phyloP scores from a whole-genome alignment of 2,113 vertebrate species.

The Tenrec ecaudatus region DNA sequence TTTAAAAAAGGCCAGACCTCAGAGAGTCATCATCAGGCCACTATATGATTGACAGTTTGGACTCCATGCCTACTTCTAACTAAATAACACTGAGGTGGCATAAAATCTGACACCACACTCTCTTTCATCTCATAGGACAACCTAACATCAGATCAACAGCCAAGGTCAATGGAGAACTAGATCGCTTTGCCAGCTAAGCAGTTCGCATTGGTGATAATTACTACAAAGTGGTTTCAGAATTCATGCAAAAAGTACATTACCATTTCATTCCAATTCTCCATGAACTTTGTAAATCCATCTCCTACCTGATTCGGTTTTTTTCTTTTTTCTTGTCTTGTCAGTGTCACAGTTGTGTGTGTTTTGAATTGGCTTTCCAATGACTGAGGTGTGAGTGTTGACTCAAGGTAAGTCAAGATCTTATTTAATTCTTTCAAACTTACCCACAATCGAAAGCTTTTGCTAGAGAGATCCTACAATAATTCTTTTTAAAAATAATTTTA shows the following conservation, averaged over 20 bases:
- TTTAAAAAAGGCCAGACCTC: no score
- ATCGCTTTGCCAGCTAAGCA: neutral
- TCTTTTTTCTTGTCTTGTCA: conserved; percentile 13
- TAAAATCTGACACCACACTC: no score
- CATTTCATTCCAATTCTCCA: no score
- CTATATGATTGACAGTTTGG: no score
- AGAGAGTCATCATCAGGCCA: no score
- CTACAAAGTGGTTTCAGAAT: no score
- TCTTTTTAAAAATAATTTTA: no score
- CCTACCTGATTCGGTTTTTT: neutral
- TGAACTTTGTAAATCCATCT: no score
- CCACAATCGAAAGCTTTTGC: neutral
- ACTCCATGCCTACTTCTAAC: no score
- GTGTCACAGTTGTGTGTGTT: neutral
- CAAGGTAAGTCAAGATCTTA: neutral
- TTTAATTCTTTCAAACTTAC: conserved; percentile 6
- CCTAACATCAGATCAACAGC: neutral
- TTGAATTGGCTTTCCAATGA: conserved; percentile 4
- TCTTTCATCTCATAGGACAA: neutral
- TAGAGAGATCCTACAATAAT: neutral
- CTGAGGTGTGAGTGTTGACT: neutral
- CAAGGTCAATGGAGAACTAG: neutral
- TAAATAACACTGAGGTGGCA: no score
- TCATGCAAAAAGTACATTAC: no score
- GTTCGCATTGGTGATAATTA: neutral